Conservation (phyloP, 2,888 invertebrate genomes). For the Parnassius glacialis region DNA sequence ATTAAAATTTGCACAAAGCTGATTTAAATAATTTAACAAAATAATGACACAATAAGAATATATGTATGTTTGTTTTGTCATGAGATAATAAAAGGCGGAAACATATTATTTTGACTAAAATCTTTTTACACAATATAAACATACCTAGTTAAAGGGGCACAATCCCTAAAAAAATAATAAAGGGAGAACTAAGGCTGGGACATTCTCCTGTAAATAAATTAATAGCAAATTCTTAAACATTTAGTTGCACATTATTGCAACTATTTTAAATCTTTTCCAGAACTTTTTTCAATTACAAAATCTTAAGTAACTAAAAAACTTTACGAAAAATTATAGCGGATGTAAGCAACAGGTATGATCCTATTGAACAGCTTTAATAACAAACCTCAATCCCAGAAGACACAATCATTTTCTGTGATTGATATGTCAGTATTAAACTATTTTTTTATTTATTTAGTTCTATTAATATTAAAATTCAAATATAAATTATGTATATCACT, state of each 20-base stretch:
- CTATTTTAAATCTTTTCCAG: not conserved
- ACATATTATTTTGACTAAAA: not conserved
- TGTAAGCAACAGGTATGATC: not conserved
- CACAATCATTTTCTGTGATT: slow-evolving; percentile 6
- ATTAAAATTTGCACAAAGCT: slow-evolving; percentile 6
- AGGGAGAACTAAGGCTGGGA: no score
- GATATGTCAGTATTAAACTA: slow-evolving; percentile 18
- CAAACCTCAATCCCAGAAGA: not conserved
- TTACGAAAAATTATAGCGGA: not conserved
- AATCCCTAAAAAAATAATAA: not conserved
- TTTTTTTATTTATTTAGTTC: no score
- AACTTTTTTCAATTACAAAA: not conserved
- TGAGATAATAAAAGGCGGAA: not conserved
- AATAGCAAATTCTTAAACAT: not conserved
- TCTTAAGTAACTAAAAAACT: not conserved
- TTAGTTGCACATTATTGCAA: not conserved
- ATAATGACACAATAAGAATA: no score
- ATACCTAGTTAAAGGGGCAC: not conserved
- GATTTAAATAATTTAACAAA: no score
- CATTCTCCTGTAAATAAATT: not conserved
- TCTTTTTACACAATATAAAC: not conserved
- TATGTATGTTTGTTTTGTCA: not conserved
- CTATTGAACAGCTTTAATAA: not conserved
- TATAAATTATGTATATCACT: slow-evolving; percentile 17
- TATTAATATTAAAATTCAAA: slow-evolving; percentile 10